phyloP scores from a whole-genome alignment of 2,797 vertebrate genomes.

The Diceros bicornis region DNA sequence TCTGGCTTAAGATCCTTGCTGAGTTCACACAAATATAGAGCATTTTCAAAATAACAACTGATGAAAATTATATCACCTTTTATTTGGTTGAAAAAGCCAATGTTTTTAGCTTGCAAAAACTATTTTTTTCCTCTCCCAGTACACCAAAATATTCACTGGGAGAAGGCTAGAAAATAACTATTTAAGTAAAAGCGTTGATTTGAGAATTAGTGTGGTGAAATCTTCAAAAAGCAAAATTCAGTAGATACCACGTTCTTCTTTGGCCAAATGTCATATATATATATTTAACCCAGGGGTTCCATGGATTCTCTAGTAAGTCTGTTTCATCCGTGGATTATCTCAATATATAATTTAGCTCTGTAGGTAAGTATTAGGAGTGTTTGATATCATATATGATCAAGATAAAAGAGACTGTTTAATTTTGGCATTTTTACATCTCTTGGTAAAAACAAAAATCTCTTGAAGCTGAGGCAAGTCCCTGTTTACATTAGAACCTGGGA shows the following conservation, averaged over 20 bases:
- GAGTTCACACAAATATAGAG: slow-evolving; percentile 58
- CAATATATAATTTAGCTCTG: slow-evolving; percentile 1
- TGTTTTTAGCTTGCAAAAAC: slow-evolving; percentile 47
- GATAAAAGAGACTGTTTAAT: slow-evolving; percentile 66
- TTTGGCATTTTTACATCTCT: slow-evolving; percentile 63
- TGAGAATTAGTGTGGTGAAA: slow-evolving; percentile 35
- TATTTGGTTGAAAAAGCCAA: slow-evolving; percentile 45
- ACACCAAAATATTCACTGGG: not conserved
- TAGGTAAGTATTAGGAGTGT: not conserved
- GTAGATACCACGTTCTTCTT: slow-evolving; percentile 6
- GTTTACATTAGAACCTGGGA: not conserved
- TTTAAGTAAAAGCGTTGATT: slow-evolving; percentile 15
- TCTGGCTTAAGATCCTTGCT: slow-evolving; percentile 39
- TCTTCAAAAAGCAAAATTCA: slow-evolving; percentile 55
- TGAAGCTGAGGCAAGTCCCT: slow-evolving; percentile 46
- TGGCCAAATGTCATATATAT: not conserved
- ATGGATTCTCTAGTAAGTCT: not conserved
- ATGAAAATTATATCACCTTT: slow-evolving; percentile 59
- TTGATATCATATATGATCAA: slow-evolving; percentile 20
- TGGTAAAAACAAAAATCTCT: slow-evolving; percentile 31
- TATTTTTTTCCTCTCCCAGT: not conserved
- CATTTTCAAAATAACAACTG: slow-evolving; percentile 62
- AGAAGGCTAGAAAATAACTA: not conserved
- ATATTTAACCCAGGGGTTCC: not conserved
- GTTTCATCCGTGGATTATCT: slow-evolving; percentile 47